Base-by-base conservation (phyloP, 2,888 invertebrate genomes). In the Drosophila lutescens region DNA sequence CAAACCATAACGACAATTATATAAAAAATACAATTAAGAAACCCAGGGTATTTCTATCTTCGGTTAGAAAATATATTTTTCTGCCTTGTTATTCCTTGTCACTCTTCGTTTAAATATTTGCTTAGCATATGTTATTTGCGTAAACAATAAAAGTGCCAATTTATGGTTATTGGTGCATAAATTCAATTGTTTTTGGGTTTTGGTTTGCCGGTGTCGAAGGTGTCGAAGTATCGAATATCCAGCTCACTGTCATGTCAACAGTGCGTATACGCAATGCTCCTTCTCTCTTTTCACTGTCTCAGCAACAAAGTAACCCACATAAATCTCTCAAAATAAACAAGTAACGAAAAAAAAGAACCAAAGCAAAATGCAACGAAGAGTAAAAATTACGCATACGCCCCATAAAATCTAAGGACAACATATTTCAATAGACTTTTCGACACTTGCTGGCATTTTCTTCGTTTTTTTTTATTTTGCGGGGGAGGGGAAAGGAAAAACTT, bases 361-460 rank as follows among this genome's bases (percentile, higher is more conserved):
- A 79, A 85, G 80, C 78, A 67, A 84, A 80, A 84, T 84, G 84
- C 84, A 84, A 75, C 79, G 78, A 86, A 81, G 86, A 75, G 85
- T 85, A 86, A 85, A 86, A 85, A 86, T 84, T 87, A 80, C 85
- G 86, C 85, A 86, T 85, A 85, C 86, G 85, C 86, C 63, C 86
- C 87, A 86, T 86, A 87, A 86, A 86, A 79, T 74, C 79, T 86
- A 87, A 86, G 87, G 82, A 86, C 87, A 80, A 77, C 87, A 86
- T 86, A 85, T 87, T 87, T 86, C 87, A 87, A 85, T 86, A 77
- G 79, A 87, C 80, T 87, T 79, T 85, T 80, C 85, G 82, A 82
- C 85, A 85, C 82, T 80, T 77, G 78, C 68, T 44, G 62, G 30
- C 47, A 34, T 40, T 26, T 20, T 30, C 12, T 32, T 2, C 13